phyloP scores from a whole-genome alignment of 2,797 vertebrate genomes.

The Allobates femoralis region DNA sequence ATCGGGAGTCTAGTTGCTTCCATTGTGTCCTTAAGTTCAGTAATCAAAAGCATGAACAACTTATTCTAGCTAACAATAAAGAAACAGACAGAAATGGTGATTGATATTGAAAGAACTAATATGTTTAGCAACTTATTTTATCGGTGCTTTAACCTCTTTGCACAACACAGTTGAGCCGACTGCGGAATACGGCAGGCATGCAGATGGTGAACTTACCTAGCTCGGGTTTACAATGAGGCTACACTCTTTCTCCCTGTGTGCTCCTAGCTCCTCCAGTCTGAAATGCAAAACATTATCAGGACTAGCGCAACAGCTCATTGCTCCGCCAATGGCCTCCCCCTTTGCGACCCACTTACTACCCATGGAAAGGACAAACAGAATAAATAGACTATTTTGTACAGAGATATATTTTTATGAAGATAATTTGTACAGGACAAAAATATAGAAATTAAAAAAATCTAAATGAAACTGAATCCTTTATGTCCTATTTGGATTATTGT shows the following conservation, averaged over 20 bases:
- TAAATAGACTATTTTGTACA: slow-evolving; percentile 92
- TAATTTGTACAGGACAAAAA: slow-evolving; percentile 98
- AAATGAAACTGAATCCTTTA: slow-evolving; percentile 75
- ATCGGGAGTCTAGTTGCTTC: neutral
- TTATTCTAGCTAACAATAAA: slow-evolving; percentile 1
- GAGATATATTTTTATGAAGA: slow-evolving; percentile 99
- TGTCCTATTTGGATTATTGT: slow-evolving; percentile 97
- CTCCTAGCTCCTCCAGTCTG: slow-evolving; percentile 51
- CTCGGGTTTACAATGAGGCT: slow-evolving; percentile 9
- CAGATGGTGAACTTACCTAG: slow-evolving; percentile 4
- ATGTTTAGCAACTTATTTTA: slow-evolving; percentile 35
- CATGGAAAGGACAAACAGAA: slow-evolving; percentile 70
- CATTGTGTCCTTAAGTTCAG: neutral
- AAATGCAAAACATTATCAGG: slow-evolving; percentile 58
- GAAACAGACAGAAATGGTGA: slow-evolving; percentile 24
- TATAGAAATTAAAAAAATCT: slow-evolving; percentile 67
- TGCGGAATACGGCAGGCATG: slow-evolving; percentile 22
- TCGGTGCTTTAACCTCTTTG: slow-evolving; percentile 56
- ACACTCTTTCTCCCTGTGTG: slow-evolving; percentile 54
- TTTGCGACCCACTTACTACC: slow-evolving; percentile 64
- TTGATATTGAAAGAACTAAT: neutral
- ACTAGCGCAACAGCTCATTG: slow-evolving; percentile 47
- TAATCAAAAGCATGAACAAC: neutral
- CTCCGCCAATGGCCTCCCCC: slow-evolving; percentile 52
- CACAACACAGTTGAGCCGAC: slow-evolving; percentile 41